phyloP scores from a whole-genome alignment of 2,888 invertebrate species.

The Trachelus iudaicus region DNA sequence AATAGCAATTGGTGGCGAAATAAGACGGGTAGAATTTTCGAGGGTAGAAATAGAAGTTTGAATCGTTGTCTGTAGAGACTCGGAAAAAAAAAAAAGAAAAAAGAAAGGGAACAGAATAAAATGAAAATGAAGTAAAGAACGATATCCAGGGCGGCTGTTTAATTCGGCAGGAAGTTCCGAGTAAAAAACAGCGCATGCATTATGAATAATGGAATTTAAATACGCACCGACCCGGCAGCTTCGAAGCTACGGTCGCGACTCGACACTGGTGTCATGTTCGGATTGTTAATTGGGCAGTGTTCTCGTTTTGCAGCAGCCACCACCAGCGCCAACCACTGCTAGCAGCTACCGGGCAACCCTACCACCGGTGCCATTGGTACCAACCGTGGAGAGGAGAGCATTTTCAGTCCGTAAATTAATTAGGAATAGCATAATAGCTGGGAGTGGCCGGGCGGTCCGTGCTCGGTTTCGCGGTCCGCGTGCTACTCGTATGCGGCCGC shows the following conservation, averaged over 20 bases:
- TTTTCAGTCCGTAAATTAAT: slow-evolving; percentile 52
- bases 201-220: slow-evolving; percentile 62
- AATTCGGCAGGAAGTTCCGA: slow-evolving; percentile 48
- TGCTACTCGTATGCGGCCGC: slow-evolving; percentile 24
- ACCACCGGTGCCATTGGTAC: neutral
- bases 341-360: neutral
- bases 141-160: slow-evolving; percentile 43
- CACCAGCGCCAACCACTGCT: neutral
- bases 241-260: slow-evolving; percentile 38
- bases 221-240: slow-evolving; percentile 44
- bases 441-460: slow-evolving; percentile 37
- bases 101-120: slow-evolving; percentile 34
- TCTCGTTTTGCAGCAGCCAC: slow-evolving; percentile 30
- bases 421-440: slow-evolving; percentile 50
- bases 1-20: neutral
- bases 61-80: neutral
- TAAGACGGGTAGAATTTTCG: neutral
- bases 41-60: neutral
- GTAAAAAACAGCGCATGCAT: slow-evolving; percentile 55
- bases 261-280: slow-evolving; percentile 50
- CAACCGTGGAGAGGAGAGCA: slow-evolving; percentile 23
- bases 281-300: slow-evolving; percentile 57
- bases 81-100: slow-evolving; percentile 35
- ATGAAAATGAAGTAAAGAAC: neutral
- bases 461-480: slow-evolving; percentile 34